phyloP scores from a whole-genome alignment of 1,140 invertebrate genomes.

The Helicoverpa zea region DNA sequence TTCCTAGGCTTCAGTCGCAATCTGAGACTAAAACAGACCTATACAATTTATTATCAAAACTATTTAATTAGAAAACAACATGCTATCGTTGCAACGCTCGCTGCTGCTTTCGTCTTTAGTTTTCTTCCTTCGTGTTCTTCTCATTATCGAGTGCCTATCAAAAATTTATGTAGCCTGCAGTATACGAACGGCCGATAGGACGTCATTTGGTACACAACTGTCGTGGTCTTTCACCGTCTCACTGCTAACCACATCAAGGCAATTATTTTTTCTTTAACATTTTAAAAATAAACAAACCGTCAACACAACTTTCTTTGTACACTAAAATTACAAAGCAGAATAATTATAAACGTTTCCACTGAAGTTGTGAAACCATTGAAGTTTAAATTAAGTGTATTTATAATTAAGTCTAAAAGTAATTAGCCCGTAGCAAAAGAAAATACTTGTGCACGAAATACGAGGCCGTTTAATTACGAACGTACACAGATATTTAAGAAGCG shows the following conservation, averaged over 20 bases:
- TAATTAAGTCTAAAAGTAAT: constrained; percentile 25
- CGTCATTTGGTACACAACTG: neutral
- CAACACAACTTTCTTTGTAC: neutral
- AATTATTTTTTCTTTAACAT: no score
- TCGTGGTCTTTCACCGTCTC: neutral
- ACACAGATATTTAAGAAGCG: constrained; percentile 11
- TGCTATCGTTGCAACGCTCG: no score
- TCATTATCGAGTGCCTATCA: no score
- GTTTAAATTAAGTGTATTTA: constrained; percentile 38
- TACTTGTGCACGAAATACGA: neutral
- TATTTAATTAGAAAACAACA: no score
- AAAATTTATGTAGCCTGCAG: no score
- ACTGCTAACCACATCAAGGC: neutral
- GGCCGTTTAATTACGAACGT: constrained; percentile 6
- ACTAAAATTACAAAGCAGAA: constrained; percentile 23
- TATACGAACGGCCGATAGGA: no score
- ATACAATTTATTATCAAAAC: no score
- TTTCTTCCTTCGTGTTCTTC: no score
- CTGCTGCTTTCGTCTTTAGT: no score
- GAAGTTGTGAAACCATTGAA: constrained; percentile 16
- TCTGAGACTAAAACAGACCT: no score
- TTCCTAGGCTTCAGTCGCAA: no score
- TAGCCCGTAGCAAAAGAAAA: constrained; percentile 17
- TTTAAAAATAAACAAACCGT: neutral
- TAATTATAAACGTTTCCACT: constrained; percentile 23